These are phyloP conservation scores for Xenentodon cancila DNA, from an alignment of 2,797 vertebrate genomes.

Conservation along the genomic window DNA sequence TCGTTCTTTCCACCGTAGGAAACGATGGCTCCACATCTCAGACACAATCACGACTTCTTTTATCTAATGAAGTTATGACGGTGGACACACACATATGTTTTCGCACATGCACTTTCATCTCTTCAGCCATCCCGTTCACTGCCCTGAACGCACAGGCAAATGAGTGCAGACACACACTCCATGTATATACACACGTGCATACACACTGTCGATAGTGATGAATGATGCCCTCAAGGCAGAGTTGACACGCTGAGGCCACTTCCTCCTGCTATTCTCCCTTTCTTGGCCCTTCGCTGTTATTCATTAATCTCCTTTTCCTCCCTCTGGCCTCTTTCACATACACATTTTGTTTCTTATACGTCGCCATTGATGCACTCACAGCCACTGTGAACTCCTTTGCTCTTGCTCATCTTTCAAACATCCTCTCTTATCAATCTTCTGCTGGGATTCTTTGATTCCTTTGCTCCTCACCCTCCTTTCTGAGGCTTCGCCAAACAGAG, in stretches of 20 bases:
- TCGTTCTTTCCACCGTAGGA: constrained; percentile 53
- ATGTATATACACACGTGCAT: constrained; percentile 45
- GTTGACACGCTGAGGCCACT: constrained; percentile 76
- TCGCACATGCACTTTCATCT: constrained; percentile 33
- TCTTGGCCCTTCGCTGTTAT: constrained; percentile 72
- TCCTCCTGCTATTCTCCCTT: constrained; percentile 76
- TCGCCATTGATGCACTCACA: constrained; percentile 50
- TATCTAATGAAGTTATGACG: constrained; percentile 60
- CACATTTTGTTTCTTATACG: constrained; percentile 58
- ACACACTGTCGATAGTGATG: constrained; percentile 73
- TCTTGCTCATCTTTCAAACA: constrained; percentile 62
- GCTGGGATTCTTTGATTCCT: constrained; percentile 55
- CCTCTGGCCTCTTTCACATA: constrained; percentile 48
- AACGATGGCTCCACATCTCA: constrained; percentile 48
- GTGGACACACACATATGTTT: constrained; percentile 5
- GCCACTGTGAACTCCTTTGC: constrained; percentile 30
- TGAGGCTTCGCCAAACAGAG: constrained; percentile 66
- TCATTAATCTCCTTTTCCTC: constrained; percentile 73
- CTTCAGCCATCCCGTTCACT: constrained; percentile 13
- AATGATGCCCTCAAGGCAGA: constrained; percentile 73
- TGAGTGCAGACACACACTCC: constrained; percentile 36
- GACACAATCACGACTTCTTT: constrained; percentile 59
- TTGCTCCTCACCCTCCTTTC: constrained; percentile 37
- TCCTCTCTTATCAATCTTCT: constrained; percentile 62
- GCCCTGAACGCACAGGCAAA: constrained; percentile 46